These are phyloP conservation scores for Isaurus tuberculatus DNA, from an alignment of 92 coral and sea anemone genomes.

Conservation along the genomic window DNA sequence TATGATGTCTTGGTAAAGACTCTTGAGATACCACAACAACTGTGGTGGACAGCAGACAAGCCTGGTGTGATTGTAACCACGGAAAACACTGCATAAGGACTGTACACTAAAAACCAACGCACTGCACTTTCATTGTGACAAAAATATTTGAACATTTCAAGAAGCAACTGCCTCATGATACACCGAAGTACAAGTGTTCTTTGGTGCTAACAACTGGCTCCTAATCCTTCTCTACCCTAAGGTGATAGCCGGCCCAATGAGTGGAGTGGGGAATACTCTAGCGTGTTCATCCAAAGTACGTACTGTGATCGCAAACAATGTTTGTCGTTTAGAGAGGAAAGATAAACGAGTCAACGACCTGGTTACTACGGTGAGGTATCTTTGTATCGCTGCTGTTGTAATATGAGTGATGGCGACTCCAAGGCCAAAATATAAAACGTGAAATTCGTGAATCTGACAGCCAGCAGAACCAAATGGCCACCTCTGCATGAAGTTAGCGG, in stretches of 20 bases:
- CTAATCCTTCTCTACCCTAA: slow-evolving; percentile 64
- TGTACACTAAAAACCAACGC: slow-evolving; percentile 33
- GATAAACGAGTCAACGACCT: slow-evolving; percentile 48
- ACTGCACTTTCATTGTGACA: not conserved
- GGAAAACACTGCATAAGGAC: slow-evolving; percentile 58
- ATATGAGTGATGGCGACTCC: slow-evolving; percentile 68
- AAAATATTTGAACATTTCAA: slow-evolving; percentile 21
- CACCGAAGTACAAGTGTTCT: slow-evolving; percentile 62
- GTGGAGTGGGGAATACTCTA: slow-evolving; percentile 52
- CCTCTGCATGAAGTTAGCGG: slow-evolving; percentile 36
- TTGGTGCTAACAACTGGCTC: slow-evolving; percentile 64
- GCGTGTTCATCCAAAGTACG: slow-evolving; percentile 59
- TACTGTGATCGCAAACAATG: slow-evolving; percentile 43
- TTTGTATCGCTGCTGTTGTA: slow-evolving; percentile 60
- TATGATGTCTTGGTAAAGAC: slow-evolving; percentile 60
- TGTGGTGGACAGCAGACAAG: slow-evolving; percentile 39
- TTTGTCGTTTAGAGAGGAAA: slow-evolving; percentile 43
- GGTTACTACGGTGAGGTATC: slow-evolving; percentile 65
- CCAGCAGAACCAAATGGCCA: slow-evolving; percentile 65
- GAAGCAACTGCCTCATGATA: slow-evolving; percentile 47
- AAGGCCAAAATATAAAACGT: slow-evolving; percentile 64
- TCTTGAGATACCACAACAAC: slow-evolving; percentile 45
- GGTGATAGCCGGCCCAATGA: slow-evolving; percentile 62
- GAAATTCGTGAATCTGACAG: slow-evolving; percentile 69
- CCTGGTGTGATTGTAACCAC: slow-evolving; percentile 39